Conservation (phyloP, 2,888 invertebrate genomes). For the Melanchra persicariae region DNA sequence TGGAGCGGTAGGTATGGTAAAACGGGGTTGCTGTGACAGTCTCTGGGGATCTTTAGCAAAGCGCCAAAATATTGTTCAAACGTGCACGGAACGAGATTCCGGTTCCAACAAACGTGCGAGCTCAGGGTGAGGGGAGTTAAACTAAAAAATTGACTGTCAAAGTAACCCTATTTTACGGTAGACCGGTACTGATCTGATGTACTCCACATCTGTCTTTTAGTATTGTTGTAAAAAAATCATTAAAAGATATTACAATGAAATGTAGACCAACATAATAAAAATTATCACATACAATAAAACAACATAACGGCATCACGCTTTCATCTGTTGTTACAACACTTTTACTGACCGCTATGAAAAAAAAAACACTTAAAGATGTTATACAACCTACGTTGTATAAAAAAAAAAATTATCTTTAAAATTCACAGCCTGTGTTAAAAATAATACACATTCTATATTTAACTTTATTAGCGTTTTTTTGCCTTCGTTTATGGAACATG, state of each 20-base stretch:
- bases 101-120: too few species aligned
- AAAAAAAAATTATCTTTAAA: constrained; percentile 20
- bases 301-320: not conserved
- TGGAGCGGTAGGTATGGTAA: not conserved
- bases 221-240: not conserved
- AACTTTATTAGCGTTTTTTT: constrained; percentile 32
- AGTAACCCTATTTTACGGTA: too few species aligned
- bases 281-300: constrained; percentile 14
- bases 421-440: constrained; percentile 8
- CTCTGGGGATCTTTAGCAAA: too few species aligned
- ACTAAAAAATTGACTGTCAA: too few species aligned
- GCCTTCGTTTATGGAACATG: constrained; percentile 55
- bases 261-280: not conserved
- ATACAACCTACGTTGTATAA: constrained; percentile 5
- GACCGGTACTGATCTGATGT: not conserved
- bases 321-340: constrained; percentile 20
- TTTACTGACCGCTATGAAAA: constrained; percentile 9
- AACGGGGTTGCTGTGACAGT: not conserved
- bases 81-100: too few species aligned
- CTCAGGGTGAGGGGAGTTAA: too few species aligned
- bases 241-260: not conserved
- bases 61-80: too few species aligned
- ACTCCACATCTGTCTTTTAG: not conserved
- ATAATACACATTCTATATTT: constrained; percentile 13
- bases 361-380: not conserved